A percentile compares a stretch with the other conserved stretches of the same genome.
Evolutionary conservation across 2,113 vertebrate species (phyloP).

Genomic region (Eleginops maclovinus): DNA sequence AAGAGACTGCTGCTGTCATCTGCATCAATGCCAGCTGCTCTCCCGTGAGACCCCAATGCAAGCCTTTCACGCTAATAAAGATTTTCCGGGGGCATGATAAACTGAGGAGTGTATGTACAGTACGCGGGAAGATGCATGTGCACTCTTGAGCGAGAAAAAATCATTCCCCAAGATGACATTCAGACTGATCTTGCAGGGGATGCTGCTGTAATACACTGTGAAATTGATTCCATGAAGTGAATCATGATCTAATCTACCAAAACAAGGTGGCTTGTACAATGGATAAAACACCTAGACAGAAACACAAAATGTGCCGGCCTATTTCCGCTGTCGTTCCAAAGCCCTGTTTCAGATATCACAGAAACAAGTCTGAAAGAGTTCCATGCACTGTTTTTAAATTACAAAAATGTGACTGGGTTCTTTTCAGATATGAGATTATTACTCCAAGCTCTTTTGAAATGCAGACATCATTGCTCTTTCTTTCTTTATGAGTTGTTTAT

Average conservation of each 20-base stretch:
- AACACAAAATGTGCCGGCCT: constrained; percentile 28
- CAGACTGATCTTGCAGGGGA: constrained; percentile 77
- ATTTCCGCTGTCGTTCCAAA: constrained; percentile 32
- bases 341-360: constrained; percentile 11
- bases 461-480: background rate
- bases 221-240: constrained; percentile 87
- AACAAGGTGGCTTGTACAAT: constrained; percentile 69
- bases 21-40: constrained; percentile 56
- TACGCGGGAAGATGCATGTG: constrained; percentile 67
- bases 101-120: constrained; percentile 71
- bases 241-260: constrained; percentile 80
- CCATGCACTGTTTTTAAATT: constrained; percentile 21
- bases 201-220: constrained; percentile 80
- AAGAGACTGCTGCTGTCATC: constrained; percentile 61
- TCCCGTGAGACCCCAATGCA: constrained; percentile 54
- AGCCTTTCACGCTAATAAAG: constrained; percentile 79
- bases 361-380: constrained; percentile 3
- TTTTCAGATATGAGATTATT: background rate
- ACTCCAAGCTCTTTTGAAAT: background rate
- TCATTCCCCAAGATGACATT: constrained; percentile 79
- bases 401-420: background rate
- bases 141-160: constrained; percentile 77
- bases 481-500: background rate
- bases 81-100: constrained; percentile 78
- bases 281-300: constrained; percentile 55